These are phyloP conservation scores for Alexandromys fortis DNA, from an alignment of 2,113 vertebrate genomes.

Conservation along the genomic window DNA sequence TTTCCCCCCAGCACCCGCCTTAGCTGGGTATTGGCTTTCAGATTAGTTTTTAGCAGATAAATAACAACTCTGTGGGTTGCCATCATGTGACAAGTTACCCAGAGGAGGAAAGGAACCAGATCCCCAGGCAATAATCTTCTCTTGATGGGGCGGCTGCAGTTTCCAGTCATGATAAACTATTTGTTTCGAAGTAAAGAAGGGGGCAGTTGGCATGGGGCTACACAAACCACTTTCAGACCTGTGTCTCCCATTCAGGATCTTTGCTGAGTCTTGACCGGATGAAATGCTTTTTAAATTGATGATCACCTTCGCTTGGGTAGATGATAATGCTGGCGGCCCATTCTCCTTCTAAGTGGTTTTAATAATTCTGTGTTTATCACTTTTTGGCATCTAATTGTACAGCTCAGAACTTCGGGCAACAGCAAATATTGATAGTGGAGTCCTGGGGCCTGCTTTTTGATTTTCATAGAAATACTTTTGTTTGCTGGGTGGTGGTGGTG, in stretches of 20 bases:
- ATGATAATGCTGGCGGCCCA: neutral
- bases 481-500: neutral
- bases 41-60: neutral
- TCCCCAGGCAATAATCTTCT: neutral
- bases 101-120: neutral
- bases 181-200: neutral
- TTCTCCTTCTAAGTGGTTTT: slow-evolving; percentile 12
- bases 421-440: neutral
- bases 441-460: neutral
- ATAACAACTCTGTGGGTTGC: neutral
- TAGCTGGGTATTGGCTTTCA: neutral
- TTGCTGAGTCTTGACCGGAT: neutral
- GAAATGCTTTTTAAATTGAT: slow-evolving; percentile 17
- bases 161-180: neutral
- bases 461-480: neutral
- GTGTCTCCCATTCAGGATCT: neutral
- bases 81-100: neutral
- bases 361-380: neutral
- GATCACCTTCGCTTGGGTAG: neutral
- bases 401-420: slow-evolving; percentile 1
- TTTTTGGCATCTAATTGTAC: slow-evolving; percentile 11
- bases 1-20: neutral
- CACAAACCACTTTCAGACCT: neutral
- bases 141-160: neutral
- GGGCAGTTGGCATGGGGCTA: neutral